These are phyloP conservation scores for Apostichopus parvimensis DNA, from an alignment of 35 echinoderm and acorn worm genomes.

Conservation along the genomic window DNA sequence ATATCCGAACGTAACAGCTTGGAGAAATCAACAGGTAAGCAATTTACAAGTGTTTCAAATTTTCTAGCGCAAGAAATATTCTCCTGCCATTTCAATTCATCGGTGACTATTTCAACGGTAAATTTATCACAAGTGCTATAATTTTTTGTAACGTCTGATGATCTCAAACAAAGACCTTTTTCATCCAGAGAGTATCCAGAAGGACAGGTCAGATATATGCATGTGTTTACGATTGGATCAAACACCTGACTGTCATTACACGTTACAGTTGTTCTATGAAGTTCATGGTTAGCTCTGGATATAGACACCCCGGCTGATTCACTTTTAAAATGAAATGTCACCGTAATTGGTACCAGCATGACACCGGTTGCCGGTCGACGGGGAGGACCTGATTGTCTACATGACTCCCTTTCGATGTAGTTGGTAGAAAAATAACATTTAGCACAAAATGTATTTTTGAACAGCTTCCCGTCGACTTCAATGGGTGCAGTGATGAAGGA, in stretches of 20 bases:
- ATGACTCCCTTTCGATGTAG: too few relatives aligned
- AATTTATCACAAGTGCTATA: too few relatives aligned
- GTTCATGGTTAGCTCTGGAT: neutral
- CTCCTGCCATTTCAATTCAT: too few relatives aligned
- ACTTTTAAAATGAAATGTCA: slow-evolving; percentile 17
- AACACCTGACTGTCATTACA: neutral
- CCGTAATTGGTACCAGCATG: neutral
- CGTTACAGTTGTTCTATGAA: neutral
- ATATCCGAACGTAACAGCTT: neutral
- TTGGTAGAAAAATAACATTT: neutral
- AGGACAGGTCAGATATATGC: neutral
- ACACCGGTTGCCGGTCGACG: too few relatives aligned
- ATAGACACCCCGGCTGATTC: slow-evolving; percentile 13
- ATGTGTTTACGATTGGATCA: slow-evolving; percentile 2
- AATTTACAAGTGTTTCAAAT: neutral
- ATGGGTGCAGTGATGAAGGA: neutral
- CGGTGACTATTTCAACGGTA: too few relatives aligned
- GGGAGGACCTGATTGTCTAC: neutral
- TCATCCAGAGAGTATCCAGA: neutral
- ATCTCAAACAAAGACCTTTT: neutral
- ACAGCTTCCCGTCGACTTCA: neutral
- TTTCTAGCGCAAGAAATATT: too few relatives aligned
- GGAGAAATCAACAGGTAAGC: neutral
- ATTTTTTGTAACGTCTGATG: neutral
- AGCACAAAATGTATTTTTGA: neutral